Evolutionary conservation across 2,797 vertebrate genomes (phyloP), one percentile per base, ranked within the genome.

Genomic region (Leuciscus waleckii): DNA sequence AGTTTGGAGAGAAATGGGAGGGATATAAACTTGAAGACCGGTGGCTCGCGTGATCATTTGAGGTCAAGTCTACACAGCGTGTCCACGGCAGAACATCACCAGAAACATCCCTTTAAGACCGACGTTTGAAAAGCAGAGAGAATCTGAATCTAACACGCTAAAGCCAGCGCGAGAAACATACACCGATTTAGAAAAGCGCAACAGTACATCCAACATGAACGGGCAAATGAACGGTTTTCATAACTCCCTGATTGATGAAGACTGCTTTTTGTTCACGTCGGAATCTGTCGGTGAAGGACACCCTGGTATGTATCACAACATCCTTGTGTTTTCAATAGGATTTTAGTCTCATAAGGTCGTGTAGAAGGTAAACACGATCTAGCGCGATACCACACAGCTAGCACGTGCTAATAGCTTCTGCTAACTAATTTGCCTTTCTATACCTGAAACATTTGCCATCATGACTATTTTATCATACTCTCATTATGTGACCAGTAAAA

Each of bases 221-320:
- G 94, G 95, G 0, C 94, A 97, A 5, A 84, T 93, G 49, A 97
- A 97, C 92, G 96, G 97, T 51, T 96, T 95, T 90, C 94, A 96
- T 39, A 94, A 96, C 90, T 92, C 92, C 1, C 91, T 93, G 77
- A 92, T 93, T 67, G 97, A 97, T 75, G 97, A 97, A 90, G 96
- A 96, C 89, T 96, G 95, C 46, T 99, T 99, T 91, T 95, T 99
- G 58, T 99, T 99, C 92, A 98, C 97, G 1, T 99, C 98, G 0
- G 98, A 99, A 74, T 98, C 97, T 0, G 98, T 99, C 17, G 98
- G 98, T 29, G 98, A 99, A 92, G 98, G 98, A 86, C 98, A 99
- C 83, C 97, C 98, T 63, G 98, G 98, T 98, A 89, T 94, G 95
- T 90, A 77, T 63, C 21, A 63, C 1, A n/a, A 39, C 23, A 46